phyloP scores from a whole-genome alignment of 2,888 invertebrate genomes.

The Polia nebulosa region DNA sequence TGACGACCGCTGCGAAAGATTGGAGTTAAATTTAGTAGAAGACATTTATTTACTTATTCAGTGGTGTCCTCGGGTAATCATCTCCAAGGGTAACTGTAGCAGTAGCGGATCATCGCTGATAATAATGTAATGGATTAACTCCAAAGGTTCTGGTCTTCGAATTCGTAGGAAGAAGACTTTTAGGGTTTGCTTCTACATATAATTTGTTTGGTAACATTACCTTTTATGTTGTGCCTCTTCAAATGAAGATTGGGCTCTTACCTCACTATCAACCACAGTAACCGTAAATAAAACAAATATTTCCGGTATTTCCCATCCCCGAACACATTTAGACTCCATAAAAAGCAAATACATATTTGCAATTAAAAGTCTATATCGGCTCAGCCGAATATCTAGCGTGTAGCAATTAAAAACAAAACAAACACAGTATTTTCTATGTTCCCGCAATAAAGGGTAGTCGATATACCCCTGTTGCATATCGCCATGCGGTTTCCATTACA shows the following conservation, averaged over 20 bases:
- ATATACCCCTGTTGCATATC: constrained; percentile 79
- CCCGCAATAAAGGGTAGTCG: constrained; percentile 72
- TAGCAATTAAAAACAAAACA: constrained; percentile 65
- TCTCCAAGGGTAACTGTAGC: constrained; percentile 80
- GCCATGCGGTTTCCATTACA: constrained; percentile 85
- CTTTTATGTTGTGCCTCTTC: background rate
- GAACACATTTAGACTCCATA: constrained; percentile 23
- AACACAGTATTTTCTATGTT: constrained; percentile 61
- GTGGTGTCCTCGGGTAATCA: constrained; percentile 82
- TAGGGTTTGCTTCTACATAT: background rate
- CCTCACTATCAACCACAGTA: background rate
- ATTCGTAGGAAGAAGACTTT: constrained; percentile 4
- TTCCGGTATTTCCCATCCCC: constrained; percentile 2
- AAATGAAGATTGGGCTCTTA: background rate
- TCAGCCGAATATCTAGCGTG: constrained; percentile 47
- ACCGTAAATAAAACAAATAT: constrained; percentile 16
- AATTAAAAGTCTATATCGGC: constrained; percentile 34
- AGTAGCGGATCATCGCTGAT: constrained; percentile 73
- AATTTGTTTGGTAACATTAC: too few species aligned
- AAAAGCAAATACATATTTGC: constrained; percentile 42
- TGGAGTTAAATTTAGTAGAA: constrained; percentile 90
- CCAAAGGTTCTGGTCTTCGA: constrained; percentile 46
- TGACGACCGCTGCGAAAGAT: constrained; percentile 86
- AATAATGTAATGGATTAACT: constrained; percentile 73
- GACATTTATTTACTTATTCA: constrained; percentile 88